phyloP scores from a whole-genome alignment of 2,797 vertebrate species.

The Lepilemur septentrionalis region DNA sequence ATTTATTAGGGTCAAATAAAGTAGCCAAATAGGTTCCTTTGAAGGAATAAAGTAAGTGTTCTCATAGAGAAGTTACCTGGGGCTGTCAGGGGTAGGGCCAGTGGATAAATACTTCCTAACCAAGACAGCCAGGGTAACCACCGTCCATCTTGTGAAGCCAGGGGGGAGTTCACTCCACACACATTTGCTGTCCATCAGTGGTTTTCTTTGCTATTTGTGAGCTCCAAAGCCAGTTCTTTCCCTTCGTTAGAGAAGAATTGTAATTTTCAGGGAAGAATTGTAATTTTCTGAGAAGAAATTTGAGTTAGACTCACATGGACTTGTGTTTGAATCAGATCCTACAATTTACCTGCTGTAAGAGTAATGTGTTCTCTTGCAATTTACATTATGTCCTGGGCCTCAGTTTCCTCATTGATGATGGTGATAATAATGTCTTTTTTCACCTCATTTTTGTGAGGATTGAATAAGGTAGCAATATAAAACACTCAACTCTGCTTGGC shows the following conservation, averaged over 20 bases:
- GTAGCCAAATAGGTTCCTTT: neutral
- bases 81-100: rapidly evolving
- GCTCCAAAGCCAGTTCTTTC: neutral
- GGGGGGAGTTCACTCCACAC: rapidly evolving
- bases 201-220: neutral
- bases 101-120: neutral
- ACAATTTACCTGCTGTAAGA: neutral
- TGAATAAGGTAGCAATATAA: neutral
- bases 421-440: neutral
- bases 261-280: neutral
- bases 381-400: neutral
- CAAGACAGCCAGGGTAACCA: neutral
- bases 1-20: constrained; percentile 32
- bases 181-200: neutral
- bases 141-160: neutral
- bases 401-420: neutral
- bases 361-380: neutral
- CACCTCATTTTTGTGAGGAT: neutral
- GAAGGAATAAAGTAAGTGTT: neutral
- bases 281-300: neutral
- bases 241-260: neutral
- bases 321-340: neutral
- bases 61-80: neutral
- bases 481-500: neutral
- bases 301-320: neutral